Percentiles rank a stretch among this genome's conserved stretches.
phyloP scores from a whole-genome alignment of 2,888 invertebrate genomes.

The Adelphocoris suturalis region DNA sequence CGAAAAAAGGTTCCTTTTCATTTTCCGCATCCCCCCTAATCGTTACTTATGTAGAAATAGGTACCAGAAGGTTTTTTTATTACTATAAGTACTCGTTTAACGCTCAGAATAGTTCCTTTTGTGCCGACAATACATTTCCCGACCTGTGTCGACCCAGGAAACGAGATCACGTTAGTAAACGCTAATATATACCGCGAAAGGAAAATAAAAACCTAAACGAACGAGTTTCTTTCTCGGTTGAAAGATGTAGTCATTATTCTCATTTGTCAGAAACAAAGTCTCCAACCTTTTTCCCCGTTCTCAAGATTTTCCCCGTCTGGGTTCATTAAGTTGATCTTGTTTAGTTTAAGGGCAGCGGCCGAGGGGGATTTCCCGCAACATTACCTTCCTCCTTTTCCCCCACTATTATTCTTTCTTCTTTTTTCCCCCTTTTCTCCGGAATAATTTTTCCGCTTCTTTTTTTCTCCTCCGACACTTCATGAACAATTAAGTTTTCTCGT shows the following conservation, averaged over 20 bases:
- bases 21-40: too few species aligned
- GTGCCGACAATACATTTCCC: too few species aligned
- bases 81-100: too few species aligned
- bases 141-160: not conserved
- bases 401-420: slow-evolving; percentile 51
- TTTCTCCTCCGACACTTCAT: slow-evolving; percentile 15
- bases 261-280: slow-evolving; percentile 66
- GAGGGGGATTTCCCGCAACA: slow-evolving; percentile 67
- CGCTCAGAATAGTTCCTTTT: too few species aligned
- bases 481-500: slow-evolving; percentile 36
- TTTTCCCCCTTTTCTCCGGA: slow-evolving; percentile 1
- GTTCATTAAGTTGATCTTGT: slow-evolving; percentile 68
- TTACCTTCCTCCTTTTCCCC: slow-evolving; percentile 55
- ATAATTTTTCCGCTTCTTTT: slow-evolving; percentile 19
- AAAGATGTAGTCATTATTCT: slow-evolving; percentile 62
- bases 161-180: not conserved
- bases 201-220: slow-evolving; percentile 3
- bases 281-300: not conserved
- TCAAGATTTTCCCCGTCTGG: slow-evolving; percentile 64
- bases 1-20: too few species aligned
- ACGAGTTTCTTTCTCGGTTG: slow-evolving; percentile 45
- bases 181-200: slow-evolving; percentile 12
- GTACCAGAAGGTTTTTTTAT: too few species aligned
- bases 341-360: slow-evolving; percentile 56
- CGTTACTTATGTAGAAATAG: too few species aligned